Evolutionary conservation across 1,140 invertebrate genomes (phyloP).

Genomic region (Drosophila rhopaloa): DNA sequence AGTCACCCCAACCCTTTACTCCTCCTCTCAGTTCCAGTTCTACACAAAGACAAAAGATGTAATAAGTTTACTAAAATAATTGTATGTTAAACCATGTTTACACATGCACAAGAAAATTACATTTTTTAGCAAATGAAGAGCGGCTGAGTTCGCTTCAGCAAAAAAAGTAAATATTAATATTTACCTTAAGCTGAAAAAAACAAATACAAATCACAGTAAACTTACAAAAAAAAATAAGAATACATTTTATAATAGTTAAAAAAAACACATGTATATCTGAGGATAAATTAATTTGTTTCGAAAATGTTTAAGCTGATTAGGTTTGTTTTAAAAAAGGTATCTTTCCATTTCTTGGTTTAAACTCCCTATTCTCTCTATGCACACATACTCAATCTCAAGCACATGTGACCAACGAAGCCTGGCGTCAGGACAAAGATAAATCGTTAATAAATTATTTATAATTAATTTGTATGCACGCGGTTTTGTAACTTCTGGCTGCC

Average conservation of each 20-base stretch:
- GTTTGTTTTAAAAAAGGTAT: no score
- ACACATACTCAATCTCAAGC: slow-evolving; percentile 48
- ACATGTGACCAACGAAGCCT: slow-evolving; percentile 50
- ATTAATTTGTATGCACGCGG: slow-evolving; percentile 80
- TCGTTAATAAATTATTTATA: slow-evolving; percentile 84
- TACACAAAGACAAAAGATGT: not conserved
- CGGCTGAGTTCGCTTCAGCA: no score
- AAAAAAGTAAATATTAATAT: no score
- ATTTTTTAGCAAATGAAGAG: no score
- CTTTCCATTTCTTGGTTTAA: not conserved
- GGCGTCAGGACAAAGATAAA: slow-evolving; percentile 78
- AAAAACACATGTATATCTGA: no score
- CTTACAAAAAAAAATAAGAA: no score
- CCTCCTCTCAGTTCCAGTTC: slow-evolving; percentile 7
- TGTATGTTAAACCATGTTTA: not conserved
- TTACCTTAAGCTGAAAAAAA: no score
- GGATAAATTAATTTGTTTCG: no score
- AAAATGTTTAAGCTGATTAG: no score
- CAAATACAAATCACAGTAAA: no score
- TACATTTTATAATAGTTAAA: no score
- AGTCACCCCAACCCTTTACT: slow-evolving; percentile 11
- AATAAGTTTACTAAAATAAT: not conserved
- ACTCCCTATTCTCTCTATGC: not conserved
- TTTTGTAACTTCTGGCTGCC: slow-evolving; percentile 59
- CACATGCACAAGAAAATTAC: no score